Conservation (phyloP, 2,797 vertebrate genomes). For the Sebastiscus tertius region DNA sequence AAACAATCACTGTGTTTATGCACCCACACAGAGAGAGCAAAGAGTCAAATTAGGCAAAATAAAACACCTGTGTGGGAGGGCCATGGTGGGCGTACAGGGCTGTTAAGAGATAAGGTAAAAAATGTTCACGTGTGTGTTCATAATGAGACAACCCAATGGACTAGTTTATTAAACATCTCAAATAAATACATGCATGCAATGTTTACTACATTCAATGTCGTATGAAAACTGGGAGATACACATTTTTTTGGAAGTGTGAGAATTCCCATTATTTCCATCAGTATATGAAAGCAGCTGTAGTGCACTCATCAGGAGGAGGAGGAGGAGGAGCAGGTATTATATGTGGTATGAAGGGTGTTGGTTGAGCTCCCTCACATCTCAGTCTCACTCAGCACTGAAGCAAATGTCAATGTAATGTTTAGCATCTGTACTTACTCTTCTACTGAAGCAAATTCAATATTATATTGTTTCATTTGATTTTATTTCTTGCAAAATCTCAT, state of each 20-base stretch:
- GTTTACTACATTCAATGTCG: background rate
- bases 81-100: background rate
- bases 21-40: too few relatives aligned
- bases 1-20: too few relatives aligned
- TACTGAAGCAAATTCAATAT: too few relatives aligned
- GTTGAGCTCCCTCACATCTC: background rate
- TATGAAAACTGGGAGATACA: background rate
- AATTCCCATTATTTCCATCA: background rate
- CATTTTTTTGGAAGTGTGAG: background rate
- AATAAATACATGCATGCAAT: background rate
- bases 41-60: background rate
- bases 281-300: slow-evolving; percentile 25
- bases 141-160: background rate
- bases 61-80: background rate
- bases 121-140: background rate
- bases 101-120: background rate
- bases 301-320: slow-evolving; percentile 13
- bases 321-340: slow-evolving; percentile 19
- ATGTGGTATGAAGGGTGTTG: background rate
- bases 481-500: background rate
- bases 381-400: background rate
- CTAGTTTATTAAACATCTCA: background rate
- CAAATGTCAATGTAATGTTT: background rate
- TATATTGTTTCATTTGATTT: background rate
- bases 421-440: background rate